Evolutionary conservation across 1,140 invertebrate genomes (phyloP).

Genomic region (Euwallacea similis): DNA sequence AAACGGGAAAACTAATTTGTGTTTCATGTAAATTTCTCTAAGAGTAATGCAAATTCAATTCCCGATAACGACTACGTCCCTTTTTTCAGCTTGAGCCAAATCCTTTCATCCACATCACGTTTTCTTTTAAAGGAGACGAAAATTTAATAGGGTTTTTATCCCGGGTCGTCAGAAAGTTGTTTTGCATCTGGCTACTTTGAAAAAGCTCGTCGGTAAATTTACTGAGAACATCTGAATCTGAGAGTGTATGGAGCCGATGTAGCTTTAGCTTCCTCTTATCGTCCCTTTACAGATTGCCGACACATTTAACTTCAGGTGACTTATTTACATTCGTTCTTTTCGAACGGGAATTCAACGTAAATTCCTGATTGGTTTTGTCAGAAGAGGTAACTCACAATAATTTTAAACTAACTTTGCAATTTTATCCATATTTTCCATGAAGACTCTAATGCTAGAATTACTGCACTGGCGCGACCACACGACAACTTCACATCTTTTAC

Average conservation of each 20-base stretch:
- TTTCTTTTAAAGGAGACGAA: constrained; percentile 31
- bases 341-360: no score
- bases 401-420: no score
- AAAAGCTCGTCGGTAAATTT: constrained; percentile 27
- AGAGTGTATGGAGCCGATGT: constrained; percentile 13
- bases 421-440: no score
- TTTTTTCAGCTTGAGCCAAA: constrained; percentile 24
- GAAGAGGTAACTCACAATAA: no score
- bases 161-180: constrained; percentile 21
- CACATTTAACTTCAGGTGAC: no score
- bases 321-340: no score
- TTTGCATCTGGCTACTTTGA: constrained; percentile 26
- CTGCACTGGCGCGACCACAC: no score
- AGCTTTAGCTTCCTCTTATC: no score
- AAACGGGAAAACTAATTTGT: constrained; percentile 18
- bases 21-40: constrained; percentile 25
- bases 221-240: neutral
- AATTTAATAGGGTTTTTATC: constrained; percentile 29
- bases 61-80: constrained; percentile 17
- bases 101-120: constrained; percentile 31
- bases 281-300: no score
- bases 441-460: no score
- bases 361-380: no score
- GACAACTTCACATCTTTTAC: no score
- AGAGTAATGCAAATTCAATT: constrained; percentile 28